Evolutionary conservation across 2,797 vertebrate genomes (phyloP), one percentile per base, ranked within the genome.

Genomic region (Craterocephalus amniculus): DNA sequence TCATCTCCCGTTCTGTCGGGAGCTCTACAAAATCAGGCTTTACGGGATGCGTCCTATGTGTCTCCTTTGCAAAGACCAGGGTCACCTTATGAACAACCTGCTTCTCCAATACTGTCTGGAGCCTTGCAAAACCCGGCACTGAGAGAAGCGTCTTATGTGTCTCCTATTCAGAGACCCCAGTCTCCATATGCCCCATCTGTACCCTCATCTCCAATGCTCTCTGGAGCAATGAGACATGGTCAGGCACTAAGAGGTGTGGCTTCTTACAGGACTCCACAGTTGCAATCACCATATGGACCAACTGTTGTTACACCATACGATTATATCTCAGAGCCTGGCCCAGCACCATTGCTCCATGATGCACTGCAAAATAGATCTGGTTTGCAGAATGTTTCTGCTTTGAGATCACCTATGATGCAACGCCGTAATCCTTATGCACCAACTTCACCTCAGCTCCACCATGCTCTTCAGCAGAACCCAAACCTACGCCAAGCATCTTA

Each of bases 301-400:
- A 89, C 89, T 36, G 74, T 92, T 54, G 81, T 92, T 54, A 89
- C 84, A 4, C 88, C 90, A 26, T 94, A 92, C 71, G 93, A 93
- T 83, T 89, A 94, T 70, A 91, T 92, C 49, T 86, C 91, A 34
- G 93, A 94, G 36, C 90, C 92, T 66, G 90, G 83, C 22, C 91
- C 92, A 6, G 69, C 83, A 20, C 92, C 93, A 2, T 60, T 94
- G 40, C 92, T 95, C 58, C 79, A 92, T 12, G 88, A 93, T 54
- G 94, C 94, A 60, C 73, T 94, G 59, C 92, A 92, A 76, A 89
- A 92, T 72, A 81, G 87, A 24, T 67, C 87, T 35, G 83, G 72
- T 63, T 74, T 95, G 49, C 89, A 83, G 24, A 87, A 83, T 74
- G 89, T 94, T 55, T 86, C 92, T 31, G 71, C 67, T 80, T 67